Evolutionary conservation across 1,140 invertebrate species (phyloP).

Genomic region (Lordiphosa stackelbergi): DNA sequence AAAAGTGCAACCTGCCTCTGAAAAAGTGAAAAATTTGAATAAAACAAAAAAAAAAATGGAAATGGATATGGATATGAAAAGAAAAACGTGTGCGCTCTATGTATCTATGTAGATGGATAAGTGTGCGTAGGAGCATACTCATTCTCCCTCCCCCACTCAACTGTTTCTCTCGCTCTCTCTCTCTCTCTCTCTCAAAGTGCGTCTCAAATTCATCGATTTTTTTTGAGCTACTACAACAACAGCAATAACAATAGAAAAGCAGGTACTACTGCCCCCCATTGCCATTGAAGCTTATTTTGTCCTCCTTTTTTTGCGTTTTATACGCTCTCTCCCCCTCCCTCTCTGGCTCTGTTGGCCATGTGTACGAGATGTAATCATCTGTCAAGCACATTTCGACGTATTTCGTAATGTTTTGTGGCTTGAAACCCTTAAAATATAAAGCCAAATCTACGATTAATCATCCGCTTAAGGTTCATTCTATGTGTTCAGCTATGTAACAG

Average conservation of each 20-base stretch:
- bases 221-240: constrained; percentile 2
- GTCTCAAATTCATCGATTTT: constrained; percentile 32
- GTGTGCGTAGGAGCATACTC: constrained; percentile 36
- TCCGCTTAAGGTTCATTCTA: not conserved
- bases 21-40: constrained; percentile 4
- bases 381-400: constrained; percentile 27
- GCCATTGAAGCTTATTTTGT: constrained; percentile 27
- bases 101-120: constrained; percentile 5
- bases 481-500: no score
- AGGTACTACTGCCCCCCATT: constrained; percentile 62
- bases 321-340: constrained; percentile 11
- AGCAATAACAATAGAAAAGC: constrained; percentile 9
- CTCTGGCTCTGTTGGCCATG: constrained; percentile 3
- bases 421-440: constrained; percentile 1
- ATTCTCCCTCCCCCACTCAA: constrained; percentile 19
- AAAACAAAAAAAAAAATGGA: constrained; percentile 2
- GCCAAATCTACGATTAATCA: not conserved
- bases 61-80: not conserved
- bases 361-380: constrained; percentile 27
- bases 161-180: not conserved
- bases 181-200: constrained; percentile 15
- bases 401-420: constrained; percentile 31
- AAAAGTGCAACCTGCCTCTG: not conserved
- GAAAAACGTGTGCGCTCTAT: constrained; percentile 32
- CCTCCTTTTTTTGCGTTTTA: constrained; percentile 21